phyloP scores from a whole-genome alignment of 2,888 invertebrate species.

The Amiota minor region DNA sequence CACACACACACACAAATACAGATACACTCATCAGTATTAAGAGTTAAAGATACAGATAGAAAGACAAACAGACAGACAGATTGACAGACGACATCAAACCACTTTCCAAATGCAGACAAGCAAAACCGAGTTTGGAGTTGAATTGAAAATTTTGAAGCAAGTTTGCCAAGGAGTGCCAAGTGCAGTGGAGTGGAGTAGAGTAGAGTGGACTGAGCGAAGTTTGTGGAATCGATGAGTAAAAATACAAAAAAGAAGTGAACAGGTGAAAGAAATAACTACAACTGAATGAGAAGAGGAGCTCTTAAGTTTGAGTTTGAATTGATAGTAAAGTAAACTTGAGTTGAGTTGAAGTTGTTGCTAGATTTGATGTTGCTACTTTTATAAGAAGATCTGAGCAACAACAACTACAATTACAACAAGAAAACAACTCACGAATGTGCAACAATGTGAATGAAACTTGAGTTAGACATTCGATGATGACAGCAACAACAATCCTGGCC shows the following conservation, averaged over 20 bases:
- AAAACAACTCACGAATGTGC: neutral
- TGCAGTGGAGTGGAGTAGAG: constrained; percentile 32
- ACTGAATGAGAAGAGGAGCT: neutral
- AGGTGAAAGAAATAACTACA: constrained; percentile 24
- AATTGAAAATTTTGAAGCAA: neutral
- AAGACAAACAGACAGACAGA: neutral
- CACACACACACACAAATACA: constrained; percentile 9
- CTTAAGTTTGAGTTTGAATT: no score
- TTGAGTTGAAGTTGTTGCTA: no score
- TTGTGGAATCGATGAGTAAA: neutral
- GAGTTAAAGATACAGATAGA: no score
- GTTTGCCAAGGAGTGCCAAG: constrained; percentile 42
- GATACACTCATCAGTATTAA: neutral
- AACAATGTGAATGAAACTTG: neutral
- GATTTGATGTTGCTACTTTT: no score
- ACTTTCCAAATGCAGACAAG: constrained; percentile 70
- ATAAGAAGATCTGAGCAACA: no score
- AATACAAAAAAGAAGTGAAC: constrained; percentile 27
- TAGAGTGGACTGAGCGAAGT: neutral
- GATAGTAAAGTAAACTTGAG: no score
- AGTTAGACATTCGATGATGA: neutral
- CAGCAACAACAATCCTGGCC: no score
- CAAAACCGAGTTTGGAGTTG: constrained; percentile 28
- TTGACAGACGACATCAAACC: constrained; percentile 51
- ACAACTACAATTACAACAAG: no score